These are phyloP conservation scores for Drosophila longiperda DNA, from an alignment of 2,888 invertebrate genomes.

Conservation along the genomic window DNA sequence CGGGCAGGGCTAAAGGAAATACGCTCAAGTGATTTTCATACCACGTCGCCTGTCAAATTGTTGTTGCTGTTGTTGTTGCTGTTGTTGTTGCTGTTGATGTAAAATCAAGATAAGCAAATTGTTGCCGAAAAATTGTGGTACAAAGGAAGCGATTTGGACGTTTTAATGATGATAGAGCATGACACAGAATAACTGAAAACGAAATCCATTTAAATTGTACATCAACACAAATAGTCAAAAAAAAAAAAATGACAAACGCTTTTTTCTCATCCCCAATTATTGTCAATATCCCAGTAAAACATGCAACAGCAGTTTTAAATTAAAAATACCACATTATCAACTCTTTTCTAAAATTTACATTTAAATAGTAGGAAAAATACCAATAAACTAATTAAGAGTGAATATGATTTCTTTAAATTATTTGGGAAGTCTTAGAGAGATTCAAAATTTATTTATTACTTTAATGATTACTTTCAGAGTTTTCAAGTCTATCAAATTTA, in stretches of 20 bases:
- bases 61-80: slow-evolving; percentile 38
- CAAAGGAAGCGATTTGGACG: slow-evolving; percentile 78
- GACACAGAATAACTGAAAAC: slow-evolving; percentile 75
- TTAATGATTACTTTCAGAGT: neutral
- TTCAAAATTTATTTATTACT: neutral
- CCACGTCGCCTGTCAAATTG: slow-evolving; percentile 44
- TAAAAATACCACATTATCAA: neutral
- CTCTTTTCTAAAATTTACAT: neutral
- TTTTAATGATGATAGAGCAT: slow-evolving; percentile 80
- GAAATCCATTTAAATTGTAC: slow-evolving; percentile 62
- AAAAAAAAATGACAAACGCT: neutral
- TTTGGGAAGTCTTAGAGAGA: neutral
- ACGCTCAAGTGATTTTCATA: slow-evolving; percentile 80
- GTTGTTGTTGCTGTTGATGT: slow-evolving; percentile 61
- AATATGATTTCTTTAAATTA: too few relatives aligned
- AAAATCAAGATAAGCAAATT: slow-evolving; percentile 79
- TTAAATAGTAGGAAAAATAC: neutral
- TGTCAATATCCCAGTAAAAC: slow-evolving; percentile 1
- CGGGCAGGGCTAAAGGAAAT: slow-evolving; percentile 70
- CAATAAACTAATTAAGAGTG: neutral
- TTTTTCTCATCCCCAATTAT: slow-evolving; percentile 8
- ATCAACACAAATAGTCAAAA: slow-evolving; percentile 28
- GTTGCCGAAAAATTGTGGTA: slow-evolving; percentile 71
- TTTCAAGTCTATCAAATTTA: neutral
- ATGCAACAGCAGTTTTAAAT: neutral